Conservation (phyloP, 2,888 invertebrate species). For the Terebella lapidaria region DNA sequence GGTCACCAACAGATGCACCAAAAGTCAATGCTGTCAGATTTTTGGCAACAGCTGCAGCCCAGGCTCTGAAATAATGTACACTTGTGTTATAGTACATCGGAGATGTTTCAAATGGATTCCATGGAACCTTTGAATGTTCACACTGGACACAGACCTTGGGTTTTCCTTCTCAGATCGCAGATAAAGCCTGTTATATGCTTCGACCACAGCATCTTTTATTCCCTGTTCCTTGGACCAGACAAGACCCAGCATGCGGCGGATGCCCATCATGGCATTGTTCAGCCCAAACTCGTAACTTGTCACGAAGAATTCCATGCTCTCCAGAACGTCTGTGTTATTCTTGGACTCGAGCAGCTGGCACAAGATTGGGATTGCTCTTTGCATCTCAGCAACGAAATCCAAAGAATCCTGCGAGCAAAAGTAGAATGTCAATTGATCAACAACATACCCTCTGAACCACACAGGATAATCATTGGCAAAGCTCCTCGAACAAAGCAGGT, state of each 20-base stretch:
- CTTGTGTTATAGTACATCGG: too few relatives aligned
- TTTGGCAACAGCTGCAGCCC: slow-evolving; percentile 59
- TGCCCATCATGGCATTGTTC: slow-evolving; percentile 59
- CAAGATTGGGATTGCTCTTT: slow-evolving; percentile 63
- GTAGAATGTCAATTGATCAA: too few relatives aligned
- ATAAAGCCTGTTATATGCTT: slow-evolving; percentile 72
- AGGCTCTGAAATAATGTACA: slow-evolving; percentile 44
- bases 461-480: too few relatives aligned
- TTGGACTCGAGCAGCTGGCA: slow-evolving; percentile 63
- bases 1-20: slow-evolving; percentile 60
- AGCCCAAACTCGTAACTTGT: slow-evolving; percentile 60
- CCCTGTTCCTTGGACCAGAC: slow-evolving; percentile 77
- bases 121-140: too few relatives aligned
- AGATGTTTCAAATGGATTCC: too few relatives aligned
- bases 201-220: slow-evolving; percentile 67
- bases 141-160: not conserved
- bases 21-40: slow-evolving; percentile 61
- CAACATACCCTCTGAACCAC: too few relatives aligned
- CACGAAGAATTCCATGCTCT: slow-evolving; percentile 84
- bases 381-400: slow-evolving; percentile 57
- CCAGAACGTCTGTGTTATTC: slow-evolving; percentile 72
- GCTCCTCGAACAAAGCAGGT: not conserved
- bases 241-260: slow-evolving; percentile 71
- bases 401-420: slow-evolving; percentile 57
- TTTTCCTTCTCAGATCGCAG: slow-evolving; percentile 33